Conservation (phyloP, 37 sponge, comb jelly and placozoan genomes). For the Haliclona indistincta region DNA sequence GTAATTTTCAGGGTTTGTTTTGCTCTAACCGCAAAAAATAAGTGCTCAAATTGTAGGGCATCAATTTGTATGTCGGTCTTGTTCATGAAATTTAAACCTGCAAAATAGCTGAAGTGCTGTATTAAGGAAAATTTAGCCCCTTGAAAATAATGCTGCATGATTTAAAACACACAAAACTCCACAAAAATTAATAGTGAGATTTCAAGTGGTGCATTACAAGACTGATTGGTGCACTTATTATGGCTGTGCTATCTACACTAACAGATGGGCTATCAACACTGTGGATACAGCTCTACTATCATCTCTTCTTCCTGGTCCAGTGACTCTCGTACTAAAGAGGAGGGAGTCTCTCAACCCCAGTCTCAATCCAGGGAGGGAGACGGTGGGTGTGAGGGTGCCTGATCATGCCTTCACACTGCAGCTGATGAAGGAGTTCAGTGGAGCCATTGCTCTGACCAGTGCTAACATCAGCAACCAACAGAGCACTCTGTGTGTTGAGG, state of each 20-base stretch:
- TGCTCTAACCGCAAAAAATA: no score
- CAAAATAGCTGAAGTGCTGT: no score
- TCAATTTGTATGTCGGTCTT: no score
- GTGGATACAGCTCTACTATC: conserved; percentile 43
- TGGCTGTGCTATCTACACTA: not conserved
- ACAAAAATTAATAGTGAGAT: no score
- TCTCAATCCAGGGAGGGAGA: conserved; percentile 72
- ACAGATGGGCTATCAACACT: conserved; percentile 62
- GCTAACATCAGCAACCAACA: conserved; percentile 79
- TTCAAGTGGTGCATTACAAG: no score
- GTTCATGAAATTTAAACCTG: no score
- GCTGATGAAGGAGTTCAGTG: conserved; percentile 56
- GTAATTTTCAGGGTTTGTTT: no score
- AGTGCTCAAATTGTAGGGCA: no score
- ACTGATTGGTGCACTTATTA: no score
- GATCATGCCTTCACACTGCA: conserved; percentile 58
- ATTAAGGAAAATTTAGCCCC: no score
- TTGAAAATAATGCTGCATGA: no score
- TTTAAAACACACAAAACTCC: no score
- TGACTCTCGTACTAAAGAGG: conserved; percentile 85
- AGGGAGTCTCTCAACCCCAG: conserved; percentile 66
- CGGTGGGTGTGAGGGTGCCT: conserved; percentile 90
- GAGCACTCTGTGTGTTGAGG: conserved; percentile 68
- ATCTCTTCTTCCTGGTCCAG: conserved; percentile 87
- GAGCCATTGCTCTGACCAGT: conserved; percentile 94